Evolutionary conservation across 2,113 vertebrate genomes (phyloP).

Genomic region (sheep (Ovis aries)): DNA sequence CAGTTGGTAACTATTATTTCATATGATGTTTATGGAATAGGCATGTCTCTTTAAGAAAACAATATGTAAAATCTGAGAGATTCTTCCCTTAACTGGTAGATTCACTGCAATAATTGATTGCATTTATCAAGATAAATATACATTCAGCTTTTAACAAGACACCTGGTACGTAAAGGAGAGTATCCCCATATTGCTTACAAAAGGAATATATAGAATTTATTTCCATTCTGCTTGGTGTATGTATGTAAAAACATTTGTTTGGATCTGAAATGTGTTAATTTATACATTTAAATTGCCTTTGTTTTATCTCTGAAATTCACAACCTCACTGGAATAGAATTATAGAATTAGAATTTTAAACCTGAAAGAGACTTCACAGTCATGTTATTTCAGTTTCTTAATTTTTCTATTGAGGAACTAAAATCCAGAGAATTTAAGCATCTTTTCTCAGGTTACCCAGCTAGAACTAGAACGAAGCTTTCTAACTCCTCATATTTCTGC

Average conservation of each 20-base stretch:
- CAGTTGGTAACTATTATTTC: not conserved
- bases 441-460: not conserved
- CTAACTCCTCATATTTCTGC: not conserved
- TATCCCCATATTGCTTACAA: not conserved
- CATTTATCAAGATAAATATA: slow-evolving; percentile 12
- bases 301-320: slow-evolving; percentile 19
- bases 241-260: slow-evolving; percentile 18
- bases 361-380: not conserved
- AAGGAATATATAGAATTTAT: not conserved
- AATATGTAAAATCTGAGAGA: not conserved
- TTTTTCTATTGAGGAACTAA: slow-evolving; percentile 17
- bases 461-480: not conserved
- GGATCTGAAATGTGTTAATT: not conserved
- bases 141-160: not conserved
- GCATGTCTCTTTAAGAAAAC: not conserved
- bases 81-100: slow-evolving; percentile 3
- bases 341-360: slow-evolving; percentile 18
- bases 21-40: not conserved
- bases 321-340: slow-evolving; percentile 22
- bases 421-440: not conserved
- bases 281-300: not conserved
- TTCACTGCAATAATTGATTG: not conserved
- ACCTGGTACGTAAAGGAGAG: not conserved
- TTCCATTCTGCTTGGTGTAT: not conserved
- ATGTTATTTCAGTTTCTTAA: not conserved